Evolutionary conservation across 1,140 invertebrate species (phyloP).

Genomic region (Chelonus insularis): DNA sequence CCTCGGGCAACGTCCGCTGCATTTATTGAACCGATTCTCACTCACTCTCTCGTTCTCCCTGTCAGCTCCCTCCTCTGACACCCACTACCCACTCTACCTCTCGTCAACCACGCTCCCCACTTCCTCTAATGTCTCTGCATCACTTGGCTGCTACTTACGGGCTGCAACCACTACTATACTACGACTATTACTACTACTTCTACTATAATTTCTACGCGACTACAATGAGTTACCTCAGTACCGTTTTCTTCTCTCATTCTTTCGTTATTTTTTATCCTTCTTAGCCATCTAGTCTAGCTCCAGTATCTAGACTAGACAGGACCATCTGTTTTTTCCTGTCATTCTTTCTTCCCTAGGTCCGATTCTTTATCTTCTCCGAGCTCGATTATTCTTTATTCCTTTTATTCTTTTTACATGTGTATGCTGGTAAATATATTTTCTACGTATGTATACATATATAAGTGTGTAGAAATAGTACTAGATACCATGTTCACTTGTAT

Average conservation of each 20-base stretch:
- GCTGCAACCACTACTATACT: slow-evolving; percentile 12
- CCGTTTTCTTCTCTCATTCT: not conserved
- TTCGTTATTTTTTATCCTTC: not conserved
- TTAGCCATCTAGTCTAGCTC: not conserved
- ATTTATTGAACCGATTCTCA: slow-evolving; percentile 45
- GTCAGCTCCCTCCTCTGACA: slow-evolving; percentile 2
- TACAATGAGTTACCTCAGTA: not conserved
- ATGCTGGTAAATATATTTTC: no score
- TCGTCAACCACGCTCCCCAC: not conserved
- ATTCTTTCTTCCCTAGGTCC: no score
- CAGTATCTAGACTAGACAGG: not conserved
- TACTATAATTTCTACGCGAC: slow-evolving; percentile 6
- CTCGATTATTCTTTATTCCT: no score
- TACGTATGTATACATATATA: no score
- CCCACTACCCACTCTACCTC: not conserved
- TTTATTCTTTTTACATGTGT: no score
- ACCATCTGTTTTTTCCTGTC: no score
- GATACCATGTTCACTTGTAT: no score
- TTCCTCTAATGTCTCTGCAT: not conserved
- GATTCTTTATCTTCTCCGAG: no score
- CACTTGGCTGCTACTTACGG: slow-evolving; percentile 16
- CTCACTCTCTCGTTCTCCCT: slow-evolving; percentile 24
- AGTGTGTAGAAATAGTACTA: no score
- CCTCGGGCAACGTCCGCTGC: slow-evolving; percentile 34
- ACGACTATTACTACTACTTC: slow-evolving; percentile 3